Percentiles rank a stretch among this genome's conserved stretches.
Conservation (phyloP, 1,140 invertebrate species). For the Leucophenga varia region DNA sequence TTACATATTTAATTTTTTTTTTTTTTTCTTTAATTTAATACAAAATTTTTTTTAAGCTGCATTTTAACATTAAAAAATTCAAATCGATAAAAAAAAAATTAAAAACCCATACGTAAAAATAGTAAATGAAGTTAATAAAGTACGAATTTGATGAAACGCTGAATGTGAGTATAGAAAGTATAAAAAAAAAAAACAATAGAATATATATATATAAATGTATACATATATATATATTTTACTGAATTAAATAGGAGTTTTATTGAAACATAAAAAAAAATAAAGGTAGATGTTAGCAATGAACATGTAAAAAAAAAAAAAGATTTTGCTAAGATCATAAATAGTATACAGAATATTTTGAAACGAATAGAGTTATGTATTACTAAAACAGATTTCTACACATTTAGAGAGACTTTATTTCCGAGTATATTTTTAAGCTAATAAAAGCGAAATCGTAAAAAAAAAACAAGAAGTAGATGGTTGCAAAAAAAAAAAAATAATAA, state of each 20-base stretch:
- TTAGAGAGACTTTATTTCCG: conserved; percentile 14
- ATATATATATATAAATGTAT: conserved; percentile 37
- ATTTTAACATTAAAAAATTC: too few relatives aligned
- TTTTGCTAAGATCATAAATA: too few relatives aligned
- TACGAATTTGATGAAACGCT: conserved; percentile 53
- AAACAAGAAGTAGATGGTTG: too few relatives aligned
- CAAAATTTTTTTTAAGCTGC: too few relatives aligned
- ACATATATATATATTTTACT: conserved; percentile 25
- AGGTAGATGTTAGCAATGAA: neutral
- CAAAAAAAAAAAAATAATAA: too few relatives aligned
- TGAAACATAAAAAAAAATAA: too few relatives aligned
- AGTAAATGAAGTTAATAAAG: conserved; percentile 44
- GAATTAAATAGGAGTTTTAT: neutral
- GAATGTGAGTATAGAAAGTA: conserved; percentile 50
- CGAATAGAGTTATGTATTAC: conserved; percentile 15
- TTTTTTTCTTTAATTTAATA: too few relatives aligned
- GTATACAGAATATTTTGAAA: neutral
- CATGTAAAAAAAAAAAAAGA: conserved; percentile 11
- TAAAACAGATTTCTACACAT: conserved; percentile 34
- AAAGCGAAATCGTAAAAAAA: too few relatives aligned
- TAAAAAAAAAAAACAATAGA: conserved; percentile 9
- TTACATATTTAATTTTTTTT: too few relatives aligned
- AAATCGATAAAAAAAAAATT: conserved; percentile 6
- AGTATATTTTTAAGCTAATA: too few relatives aligned
- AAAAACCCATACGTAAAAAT: conserved; percentile 33